Evolutionary conservation across 2,888 invertebrate genomes (phyloP).

Genomic region (Ectemnius cavifrons): DNA sequence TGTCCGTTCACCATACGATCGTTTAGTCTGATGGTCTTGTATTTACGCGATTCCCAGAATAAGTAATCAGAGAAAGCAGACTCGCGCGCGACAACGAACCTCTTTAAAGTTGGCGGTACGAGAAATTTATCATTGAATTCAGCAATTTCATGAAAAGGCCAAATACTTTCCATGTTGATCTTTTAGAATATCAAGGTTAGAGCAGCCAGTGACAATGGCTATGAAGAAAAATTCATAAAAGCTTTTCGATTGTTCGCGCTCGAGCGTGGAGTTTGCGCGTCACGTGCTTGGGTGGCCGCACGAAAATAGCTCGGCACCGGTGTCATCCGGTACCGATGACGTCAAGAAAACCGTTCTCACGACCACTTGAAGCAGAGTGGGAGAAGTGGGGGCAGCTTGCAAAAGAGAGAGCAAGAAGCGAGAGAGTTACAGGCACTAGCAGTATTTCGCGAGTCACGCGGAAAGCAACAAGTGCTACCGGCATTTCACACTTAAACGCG

Average conservation of each 20-base stretch:
- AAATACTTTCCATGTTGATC: no score
- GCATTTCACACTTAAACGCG: conserved; percentile 2
- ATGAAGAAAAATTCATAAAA: no score
- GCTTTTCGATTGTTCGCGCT: conserved; percentile 46
- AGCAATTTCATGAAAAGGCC: no score
- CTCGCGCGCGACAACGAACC: conserved; percentile 4
- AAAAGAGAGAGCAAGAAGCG: conserved; percentile 14
- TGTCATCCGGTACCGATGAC: conserved; percentile 59
- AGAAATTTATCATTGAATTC: no score
- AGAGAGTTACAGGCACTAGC: conserved; percentile 25
- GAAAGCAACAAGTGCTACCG: conserved; percentile 62
- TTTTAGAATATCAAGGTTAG: no score
- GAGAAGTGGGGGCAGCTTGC: neutral
- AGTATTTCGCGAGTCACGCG: conserved; percentile 55
- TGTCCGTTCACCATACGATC: neutral
- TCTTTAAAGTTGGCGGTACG: no score
- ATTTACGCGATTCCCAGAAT: no score
- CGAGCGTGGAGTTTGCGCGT: conserved; percentile 39
- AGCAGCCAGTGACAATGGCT: no score
- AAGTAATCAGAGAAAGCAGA: neutral
- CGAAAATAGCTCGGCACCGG: conserved; percentile 51
- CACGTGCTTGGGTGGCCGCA: conserved; percentile 25
- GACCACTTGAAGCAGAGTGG: conserved; percentile 12
- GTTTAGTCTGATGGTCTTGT: neutral
- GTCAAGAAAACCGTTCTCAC: conserved; percentile 27